Evolutionary conservation across 2,113 vertebrate species (phyloP).

Genomic region (Tyto alba): DNA sequence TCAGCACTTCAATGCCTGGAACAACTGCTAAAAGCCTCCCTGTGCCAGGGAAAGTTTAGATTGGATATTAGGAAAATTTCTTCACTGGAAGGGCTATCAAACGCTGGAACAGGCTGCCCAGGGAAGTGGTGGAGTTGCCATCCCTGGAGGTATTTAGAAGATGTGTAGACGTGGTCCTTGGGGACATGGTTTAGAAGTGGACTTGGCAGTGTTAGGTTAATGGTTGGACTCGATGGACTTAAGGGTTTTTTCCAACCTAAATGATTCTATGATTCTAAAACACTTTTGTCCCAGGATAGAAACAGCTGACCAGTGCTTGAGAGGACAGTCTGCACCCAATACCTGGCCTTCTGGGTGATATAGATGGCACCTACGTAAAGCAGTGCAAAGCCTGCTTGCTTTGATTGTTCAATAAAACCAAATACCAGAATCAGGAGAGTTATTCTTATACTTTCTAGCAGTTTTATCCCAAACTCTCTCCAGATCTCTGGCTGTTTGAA

Average conservation of each 20-base stretch:
- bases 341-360: neutral
- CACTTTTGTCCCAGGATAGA: neutral
- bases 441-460: neutral
- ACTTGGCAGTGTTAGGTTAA: neutral
- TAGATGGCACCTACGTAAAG: neutral
- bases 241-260: no score
- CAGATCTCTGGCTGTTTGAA: neutral
- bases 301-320: neutral
- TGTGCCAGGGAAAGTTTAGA: neutral
- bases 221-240: neutral
- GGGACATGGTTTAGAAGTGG: neutral
- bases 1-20: neutral
- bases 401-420: neutral
- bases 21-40: neutral
- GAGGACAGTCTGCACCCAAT: neutral
- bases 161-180: neutral
- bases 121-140: neutral
- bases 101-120: neutral
- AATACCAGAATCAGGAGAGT: neutral
- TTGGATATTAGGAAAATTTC: no score
- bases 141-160: neutral
- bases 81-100: neutral
- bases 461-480: neutral
- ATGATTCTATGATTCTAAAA: neutral
- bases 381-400: neutral